Conservation (phyloP, 2,888 invertebrate genomes). For the Argynnis bischoffii region DNA sequence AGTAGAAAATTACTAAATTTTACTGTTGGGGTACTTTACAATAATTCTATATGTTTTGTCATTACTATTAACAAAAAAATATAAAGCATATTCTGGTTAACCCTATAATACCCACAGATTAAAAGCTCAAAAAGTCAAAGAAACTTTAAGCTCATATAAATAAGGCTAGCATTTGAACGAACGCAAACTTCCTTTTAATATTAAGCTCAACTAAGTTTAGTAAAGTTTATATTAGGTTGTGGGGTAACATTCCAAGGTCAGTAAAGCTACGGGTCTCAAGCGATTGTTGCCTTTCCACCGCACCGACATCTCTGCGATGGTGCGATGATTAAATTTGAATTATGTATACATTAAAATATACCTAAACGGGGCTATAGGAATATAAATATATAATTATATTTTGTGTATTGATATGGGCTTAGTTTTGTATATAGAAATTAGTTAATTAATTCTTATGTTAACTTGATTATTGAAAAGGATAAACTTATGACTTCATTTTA, state of each 20-base stretch:
- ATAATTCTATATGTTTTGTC: no score
- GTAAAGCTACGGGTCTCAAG: slow-evolving; percentile 29
- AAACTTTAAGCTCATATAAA: slow-evolving; percentile 12
- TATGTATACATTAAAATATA: slow-evolving; percentile 7
- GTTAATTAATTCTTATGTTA: no score
- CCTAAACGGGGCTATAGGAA: not conserved
- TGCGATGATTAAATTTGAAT: slow-evolving; percentile 20
- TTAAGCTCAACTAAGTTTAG: slow-evolving; percentile 29
- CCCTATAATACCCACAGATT: slow-evolving; percentile 11
- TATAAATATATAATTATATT: no score
- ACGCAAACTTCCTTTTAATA: slow-evolving; percentile 29
- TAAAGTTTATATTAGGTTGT: slow-evolving; percentile 34
- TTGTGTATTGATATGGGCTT: no score
- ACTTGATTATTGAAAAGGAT: no score
- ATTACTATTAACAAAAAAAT: no score
- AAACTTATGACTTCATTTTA: no score
- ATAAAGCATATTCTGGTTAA: slow-evolving; percentile 5
- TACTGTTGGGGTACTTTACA: no score
- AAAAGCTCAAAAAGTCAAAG: slow-evolving; percentile 12
- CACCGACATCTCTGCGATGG: slow-evolving; percentile 10
- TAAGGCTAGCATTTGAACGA: slow-evolving; percentile 24
- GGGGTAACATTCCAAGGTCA: slow-evolving; percentile 33
- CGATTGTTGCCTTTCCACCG: slow-evolving; percentile 24
- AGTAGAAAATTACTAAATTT: no score
- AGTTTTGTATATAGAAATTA: no score